These are phyloP conservation scores for Stegastes partitus DNA, from an alignment of 2,113 vertebrate species.

Conservation along the genomic window DNA sequence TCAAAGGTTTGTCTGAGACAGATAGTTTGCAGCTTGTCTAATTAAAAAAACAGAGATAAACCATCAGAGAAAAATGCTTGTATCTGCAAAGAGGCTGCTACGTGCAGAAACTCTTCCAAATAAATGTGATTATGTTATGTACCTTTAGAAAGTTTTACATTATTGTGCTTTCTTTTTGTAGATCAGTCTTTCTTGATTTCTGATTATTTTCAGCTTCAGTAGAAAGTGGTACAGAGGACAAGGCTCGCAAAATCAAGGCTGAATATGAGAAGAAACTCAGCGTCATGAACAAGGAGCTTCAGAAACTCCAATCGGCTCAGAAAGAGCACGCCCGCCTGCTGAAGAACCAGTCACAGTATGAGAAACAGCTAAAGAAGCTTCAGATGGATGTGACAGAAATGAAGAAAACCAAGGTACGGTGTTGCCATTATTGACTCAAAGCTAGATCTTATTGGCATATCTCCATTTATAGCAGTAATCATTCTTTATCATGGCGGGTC, in stretches of 20 bases:
- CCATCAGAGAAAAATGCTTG: too few species aligned
- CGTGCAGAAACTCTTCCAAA: too few species aligned
- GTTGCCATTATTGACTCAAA: too few species aligned
- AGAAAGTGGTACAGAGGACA: constrained; percentile 94
- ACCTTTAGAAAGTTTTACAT: too few species aligned
- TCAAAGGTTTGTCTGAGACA: constrained; percentile 25
- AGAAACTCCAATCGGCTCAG: constrained; percentile 94
- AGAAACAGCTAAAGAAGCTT: constrained; percentile 96
- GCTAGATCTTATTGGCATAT: neutral
- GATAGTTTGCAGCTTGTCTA: neutral
- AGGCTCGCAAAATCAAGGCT: constrained; percentile 92
- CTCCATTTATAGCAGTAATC: neutral
- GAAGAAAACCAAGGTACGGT: constrained; percentile 97
- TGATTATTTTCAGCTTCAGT: constrained; percentile 86
- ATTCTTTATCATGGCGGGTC: neutral
- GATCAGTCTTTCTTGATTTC: neutral
- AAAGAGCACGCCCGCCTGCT: constrained; percentile 96
- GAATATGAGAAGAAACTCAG: constrained; percentile 97
- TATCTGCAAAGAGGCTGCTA: too few species aligned
- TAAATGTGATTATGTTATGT: too few species aligned
- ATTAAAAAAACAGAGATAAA: neutral
- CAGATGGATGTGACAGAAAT: constrained; percentile 96
- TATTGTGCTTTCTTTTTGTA: neutral
- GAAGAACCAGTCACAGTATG: constrained; percentile 97
- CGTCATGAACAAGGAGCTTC: constrained; percentile 96